Evolutionary conservation across 2,888 invertebrate species (phyloP).

Genomic region (Hirtodrosophila histrioides): DNA sequence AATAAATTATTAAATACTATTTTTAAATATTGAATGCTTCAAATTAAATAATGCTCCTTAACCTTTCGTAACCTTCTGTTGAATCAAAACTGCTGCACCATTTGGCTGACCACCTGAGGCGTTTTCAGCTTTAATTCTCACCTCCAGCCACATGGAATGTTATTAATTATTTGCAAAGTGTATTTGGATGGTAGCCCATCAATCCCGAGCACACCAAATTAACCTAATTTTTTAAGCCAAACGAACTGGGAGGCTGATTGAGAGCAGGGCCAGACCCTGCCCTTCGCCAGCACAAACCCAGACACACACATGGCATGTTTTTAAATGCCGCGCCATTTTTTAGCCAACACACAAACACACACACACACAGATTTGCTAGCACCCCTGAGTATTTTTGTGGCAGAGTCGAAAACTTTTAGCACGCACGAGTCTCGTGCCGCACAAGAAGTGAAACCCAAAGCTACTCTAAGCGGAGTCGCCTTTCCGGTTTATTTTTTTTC

Average conservation of each 20-base stretch:
- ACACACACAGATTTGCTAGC: constrained; percentile 30
- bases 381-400: constrained; percentile 73
- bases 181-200: constrained; percentile 69
- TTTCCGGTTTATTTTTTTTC: constrained; percentile 26
- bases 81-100: neutral
- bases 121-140: constrained; percentile 23
- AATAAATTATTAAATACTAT: too few relatives aligned
- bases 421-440: constrained; percentile 26
- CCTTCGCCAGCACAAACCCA: constrained; percentile 5
- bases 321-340: constrained; percentile 68
- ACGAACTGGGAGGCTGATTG: constrained; percentile 31
- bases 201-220: constrained; percentile 68
- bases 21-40: too few relatives aligned
- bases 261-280: constrained; percentile 27
- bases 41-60: too few relatives aligned
- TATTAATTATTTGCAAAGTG: constrained; percentile 78
- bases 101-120: constrained; percentile 39
- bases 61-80: too few relatives aligned
- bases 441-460: constrained; percentile 13
- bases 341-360: constrained; percentile 38
- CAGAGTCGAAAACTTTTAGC: constrained; percentile 57
- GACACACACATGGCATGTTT: constrained; percentile 37
- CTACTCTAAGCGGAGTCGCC: constrained; percentile 32
- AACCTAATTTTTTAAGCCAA: constrained; percentile 75
- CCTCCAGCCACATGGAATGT: constrained; percentile 27